Base-by-base conservation (phyloP, 2,888 invertebrate genomes). In the Amphimallon solstitiale region DNA sequence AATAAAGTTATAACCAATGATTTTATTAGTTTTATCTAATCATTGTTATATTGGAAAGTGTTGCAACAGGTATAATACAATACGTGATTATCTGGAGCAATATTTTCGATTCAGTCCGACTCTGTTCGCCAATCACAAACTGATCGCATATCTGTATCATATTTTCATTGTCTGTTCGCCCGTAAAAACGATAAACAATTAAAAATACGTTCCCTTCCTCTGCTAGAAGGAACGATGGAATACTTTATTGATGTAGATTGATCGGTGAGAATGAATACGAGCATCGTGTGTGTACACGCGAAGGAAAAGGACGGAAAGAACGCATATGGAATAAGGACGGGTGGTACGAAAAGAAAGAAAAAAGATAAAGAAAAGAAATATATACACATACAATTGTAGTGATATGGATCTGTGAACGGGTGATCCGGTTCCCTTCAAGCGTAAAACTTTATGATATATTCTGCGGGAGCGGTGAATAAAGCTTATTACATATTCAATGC, bases 381-480 rank as follows among this genome's bases (percentile, higher is more conserved):
- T n/a, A n/a, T 19, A 54, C 38, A 52, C 19, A 23, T 12, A 7
- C 21, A 19, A 54, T 38, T 54, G 54, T 54, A 17, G 19, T 54
- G 40, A 54, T 54, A 54, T 54, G 21, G 19, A 40, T 54, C 40
- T 54, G 40, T 38, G 54, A 40, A 37, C 40, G 21, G n/a, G 40
- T 37, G 21, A 54, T 54, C 54, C 54, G 38, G 40, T 54, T 54
- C 40, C 54, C 21, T 40, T 40, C 38, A 38, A 54, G 38, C 54
- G 54, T 38, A 54, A 54, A 54, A 40, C 12, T 54, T 54, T 40
- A 38, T 54, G 54, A 38, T 54, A 40, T 54, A 54, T 54, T 54
- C 54, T 54, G 21, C 38, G 40, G n/a, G n/a, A 38, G 21, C 54
- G 54, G 19, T 21, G 29, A 29, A 29, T 29, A 38, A 23, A 38